Percentiles rank a stretch among this genome's conserved stretches.
Conservation (phyloP, 2,113 vertebrate genomes). For the Litocranius walleri region DNA sequence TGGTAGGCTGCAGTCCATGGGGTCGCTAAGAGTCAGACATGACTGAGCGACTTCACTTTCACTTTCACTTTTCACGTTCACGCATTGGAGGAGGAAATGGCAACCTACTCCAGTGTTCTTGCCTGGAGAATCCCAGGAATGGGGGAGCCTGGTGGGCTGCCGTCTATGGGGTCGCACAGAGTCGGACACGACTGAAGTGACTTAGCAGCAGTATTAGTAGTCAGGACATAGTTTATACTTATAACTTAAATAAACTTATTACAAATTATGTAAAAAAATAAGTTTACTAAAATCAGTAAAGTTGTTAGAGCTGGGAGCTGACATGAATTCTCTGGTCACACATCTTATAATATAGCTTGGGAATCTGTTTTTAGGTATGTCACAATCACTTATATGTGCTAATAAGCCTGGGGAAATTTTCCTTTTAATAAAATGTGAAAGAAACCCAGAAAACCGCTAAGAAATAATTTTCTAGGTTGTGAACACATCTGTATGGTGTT, state of each 20-base stretch:
- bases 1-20: no score
- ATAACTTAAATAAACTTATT: neutral
- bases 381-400: neutral
- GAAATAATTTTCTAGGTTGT: neutral
- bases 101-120: no score
- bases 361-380: neutral
- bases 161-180: no score
- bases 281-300: neutral
- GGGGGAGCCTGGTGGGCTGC: no score
- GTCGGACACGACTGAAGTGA: no score
- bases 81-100: no score
- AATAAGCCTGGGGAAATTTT: neutral
- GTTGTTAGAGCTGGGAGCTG: neutral
- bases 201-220: neutral
- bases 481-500: neutral
- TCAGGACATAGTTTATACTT: neutral
- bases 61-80: no score
- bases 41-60: no score
- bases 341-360: neutral
- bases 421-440: neutral
- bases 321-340: neutral
- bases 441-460: neutral
- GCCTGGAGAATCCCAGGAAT: no score
- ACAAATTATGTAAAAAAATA: neutral
- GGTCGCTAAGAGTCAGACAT: no score